Conservation (phyloP, 1,140 invertebrate genomes). For the Drosophila neocordata region DNA sequence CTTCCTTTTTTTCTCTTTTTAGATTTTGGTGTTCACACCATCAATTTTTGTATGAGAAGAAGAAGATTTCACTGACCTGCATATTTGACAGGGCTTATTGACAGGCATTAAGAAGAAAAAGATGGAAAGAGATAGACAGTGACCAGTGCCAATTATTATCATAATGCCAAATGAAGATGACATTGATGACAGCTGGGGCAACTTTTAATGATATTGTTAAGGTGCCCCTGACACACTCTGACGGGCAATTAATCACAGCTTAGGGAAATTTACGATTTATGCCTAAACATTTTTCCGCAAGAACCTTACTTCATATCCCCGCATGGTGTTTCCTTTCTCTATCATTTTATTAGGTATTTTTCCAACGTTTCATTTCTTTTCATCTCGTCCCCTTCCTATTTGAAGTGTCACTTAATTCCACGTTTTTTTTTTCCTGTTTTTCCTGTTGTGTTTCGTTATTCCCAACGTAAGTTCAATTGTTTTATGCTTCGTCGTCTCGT, state of each 20-base stretch:
- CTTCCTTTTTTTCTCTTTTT: background rate
- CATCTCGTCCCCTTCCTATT: constrained; percentile 10
- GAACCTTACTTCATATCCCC: background rate
- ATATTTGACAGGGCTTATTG: constrained; percentile 56
- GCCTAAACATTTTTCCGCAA: constrained; percentile 2
- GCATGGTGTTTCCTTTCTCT: too few relatives aligned
- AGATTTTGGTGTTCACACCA: constrained; percentile 50
- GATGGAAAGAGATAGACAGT: constrained; percentile 24
- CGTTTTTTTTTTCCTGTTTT: constrained; percentile 20
- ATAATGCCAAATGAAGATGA: constrained; percentile 80
- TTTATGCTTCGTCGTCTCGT: constrained; percentile 56
- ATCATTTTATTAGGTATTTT: background rate
- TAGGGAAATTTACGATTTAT: constrained; percentile 9
- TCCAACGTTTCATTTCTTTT: background rate
- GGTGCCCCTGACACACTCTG: constrained; percentile 41
- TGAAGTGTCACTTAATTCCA: constrained; percentile 77
- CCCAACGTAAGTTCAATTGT: constrained; percentile 67
- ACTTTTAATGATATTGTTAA: constrained; percentile 75
- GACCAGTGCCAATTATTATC: constrained; percentile 68
- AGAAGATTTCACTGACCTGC: constrained; percentile 30
- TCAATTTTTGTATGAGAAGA: constrained; percentile 50
- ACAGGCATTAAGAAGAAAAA: background rate
- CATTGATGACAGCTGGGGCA: constrained; percentile 61
- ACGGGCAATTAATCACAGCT: constrained; percentile 75
- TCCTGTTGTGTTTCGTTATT: constrained; percentile 44